Base-by-base conservation (phyloP, 2,888 invertebrate species). In the Oligia fasciuncula region DNA sequence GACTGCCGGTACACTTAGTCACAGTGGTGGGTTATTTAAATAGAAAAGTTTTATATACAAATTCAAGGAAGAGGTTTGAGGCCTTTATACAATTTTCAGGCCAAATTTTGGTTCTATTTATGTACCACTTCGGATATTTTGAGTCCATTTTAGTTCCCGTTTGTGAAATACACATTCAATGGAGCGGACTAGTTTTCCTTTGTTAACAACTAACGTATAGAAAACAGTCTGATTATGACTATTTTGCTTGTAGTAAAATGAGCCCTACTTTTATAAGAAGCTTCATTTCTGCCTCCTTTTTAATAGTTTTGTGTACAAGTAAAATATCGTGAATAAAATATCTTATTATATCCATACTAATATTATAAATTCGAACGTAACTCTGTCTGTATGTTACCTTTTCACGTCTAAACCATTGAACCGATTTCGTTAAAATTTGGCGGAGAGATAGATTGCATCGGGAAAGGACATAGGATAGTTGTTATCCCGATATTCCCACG, bases 11-110 rank as follows among this genome's bases (percentile, higher is more conserved):
- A 19, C 60, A 71, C 51, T 84, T 68, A 54, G 80, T 84, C 40
- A 67, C 80, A 65, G 76, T 65, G 65, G 80, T 65, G 67, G 63
- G 46, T 79, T 79, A 79, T 79, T 84, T 76, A 80, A 83, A 84
- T 80, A 79, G 19, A 46, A 83, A 79, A 79, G 75, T 83, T 83
- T 66, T 54, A 66, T 69, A 72, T 9, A 70, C 73, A 70, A 83
- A 73, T 83, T 78, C n/a, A 19, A n/a, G 11, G 65, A 70, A 23
- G n/a, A 69, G 72, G 14, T 81, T 81, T 40, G 43, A 60, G 60
- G 17, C 51, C 43, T 57, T 72, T 63, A 49, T n/a, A 69, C 29
- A 80, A 81, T 69, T 81, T 69, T 35, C 49, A n/a, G 60, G n/a
- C 4, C 40, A 40, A 67, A 43, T 65, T 77, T 77, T 66, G 14